Base-by-base conservation (phyloP, 2,888 invertebrate species). In the Ametastegia equiseti region DNA sequence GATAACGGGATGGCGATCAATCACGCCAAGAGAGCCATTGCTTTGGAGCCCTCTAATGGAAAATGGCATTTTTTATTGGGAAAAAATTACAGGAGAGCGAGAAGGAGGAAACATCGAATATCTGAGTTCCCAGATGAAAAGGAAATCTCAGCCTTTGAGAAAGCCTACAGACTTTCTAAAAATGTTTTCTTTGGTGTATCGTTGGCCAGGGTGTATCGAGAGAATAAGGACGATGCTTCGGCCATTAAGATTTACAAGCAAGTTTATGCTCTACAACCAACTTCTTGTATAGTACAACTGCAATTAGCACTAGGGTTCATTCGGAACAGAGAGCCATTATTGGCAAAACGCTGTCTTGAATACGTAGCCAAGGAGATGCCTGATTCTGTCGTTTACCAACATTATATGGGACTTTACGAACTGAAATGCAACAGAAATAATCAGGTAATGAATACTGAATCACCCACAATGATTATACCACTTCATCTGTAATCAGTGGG, bases 1-100 rank as follows among this genome's bases (percentile, higher is more conserved):
- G 50, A 54, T 75, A 33, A 54, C 23, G 30, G 19, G 6, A 75
- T 11, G 36, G 75, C 75, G 36, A 54, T 75, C 9, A 9, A 50
- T 4, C 36, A 7, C 4, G 75, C 75, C 1, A 30, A 13, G n/a
- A 9, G 42, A 50, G 75, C 75, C 13, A 50, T 75, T 19, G 9
- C 50, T 9, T 36, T 42, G 30, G 54, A 75, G 1, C 75, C 75
- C n/a, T 30, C 15, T 54, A 75, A 75, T 54, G 75, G 75, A 2
- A 75, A 75, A 33, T 75, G 75, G 75, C 19, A 75, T 7, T 75
- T 54, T 54, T 39, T 75, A 19, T 7, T 75, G 30, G 75, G 75
- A 5, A 75, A 19, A 54, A 19, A 19, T 33, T 7, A 4, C 36
- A 30, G 75, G 5, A 75, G 9, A 27, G 19, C 11, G 13, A 50